Conservation (phyloP, 2,113 vertebrate species). For the Himantopus leucocephalus region DNA sequence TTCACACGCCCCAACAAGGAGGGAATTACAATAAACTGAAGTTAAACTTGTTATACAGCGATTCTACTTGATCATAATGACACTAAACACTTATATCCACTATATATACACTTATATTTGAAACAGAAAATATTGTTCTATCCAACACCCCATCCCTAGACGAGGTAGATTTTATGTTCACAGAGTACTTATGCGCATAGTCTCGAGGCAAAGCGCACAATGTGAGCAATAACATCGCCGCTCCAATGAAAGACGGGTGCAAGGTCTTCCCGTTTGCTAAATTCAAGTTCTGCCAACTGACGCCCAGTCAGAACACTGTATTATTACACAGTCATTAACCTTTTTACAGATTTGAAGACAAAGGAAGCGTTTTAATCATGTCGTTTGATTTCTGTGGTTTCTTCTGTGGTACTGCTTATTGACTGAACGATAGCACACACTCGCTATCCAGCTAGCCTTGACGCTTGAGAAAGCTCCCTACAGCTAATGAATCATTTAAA, state of each 20-base stretch:
- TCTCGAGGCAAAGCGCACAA: not conserved
- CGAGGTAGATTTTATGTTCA: not conserved
- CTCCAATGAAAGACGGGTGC: not conserved
- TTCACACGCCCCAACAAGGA: not conserved
- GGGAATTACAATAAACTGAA: not conserved
- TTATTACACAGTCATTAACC: not conserved
- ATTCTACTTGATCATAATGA: not conserved
- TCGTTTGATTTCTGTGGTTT: not conserved
- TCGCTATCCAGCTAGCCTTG: not conserved
- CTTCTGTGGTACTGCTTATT: not conserved
- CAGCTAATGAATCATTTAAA: not conserved
- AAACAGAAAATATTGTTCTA: not conserved
- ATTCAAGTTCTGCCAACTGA: not conserved
- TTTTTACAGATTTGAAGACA: not conserved
- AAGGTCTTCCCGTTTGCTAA: not conserved
- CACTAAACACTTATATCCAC: not conserved
- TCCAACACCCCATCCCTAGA: not conserved
- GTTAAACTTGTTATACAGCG: not conserved
- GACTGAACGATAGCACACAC: not conserved
- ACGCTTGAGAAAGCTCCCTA: not conserved
- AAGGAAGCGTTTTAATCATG: not conserved
- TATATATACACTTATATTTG: not conserved
- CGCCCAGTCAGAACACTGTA: not conserved
- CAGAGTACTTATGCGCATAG: not conserved
- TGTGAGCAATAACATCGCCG: not conserved